Percentiles rank a stretch among this genome's conserved stretches.
phyloP scores from a whole-genome alignment of 2,113 vertebrate species.

The Syngnathoides biaculeatus region DNA sequence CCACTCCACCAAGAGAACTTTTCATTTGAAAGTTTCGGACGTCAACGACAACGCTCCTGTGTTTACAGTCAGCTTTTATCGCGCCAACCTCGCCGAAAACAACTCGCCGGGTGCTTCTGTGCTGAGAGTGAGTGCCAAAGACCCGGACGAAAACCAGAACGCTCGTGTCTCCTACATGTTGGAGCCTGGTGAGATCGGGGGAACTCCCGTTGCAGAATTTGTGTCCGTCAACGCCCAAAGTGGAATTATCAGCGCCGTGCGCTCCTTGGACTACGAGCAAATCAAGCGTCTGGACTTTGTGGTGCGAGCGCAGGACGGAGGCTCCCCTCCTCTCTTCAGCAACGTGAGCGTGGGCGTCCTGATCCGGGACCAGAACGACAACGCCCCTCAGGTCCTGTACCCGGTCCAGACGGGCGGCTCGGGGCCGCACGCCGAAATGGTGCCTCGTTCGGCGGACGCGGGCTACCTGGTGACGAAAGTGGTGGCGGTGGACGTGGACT shows the following conservation, averaged over 20 bases:
- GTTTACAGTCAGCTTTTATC: constrained; percentile 10
- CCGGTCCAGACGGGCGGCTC: no score
- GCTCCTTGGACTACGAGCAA: constrained; percentile 66
- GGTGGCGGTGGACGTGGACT: no score
- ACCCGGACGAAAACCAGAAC: constrained; percentile 43
- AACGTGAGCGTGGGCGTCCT: neutral
- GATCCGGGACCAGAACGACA: no score
- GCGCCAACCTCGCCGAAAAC: constrained; percentile 32
- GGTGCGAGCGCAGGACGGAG: constrained; percentile 36
- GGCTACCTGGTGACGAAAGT: no score
- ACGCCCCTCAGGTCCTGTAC: neutral
- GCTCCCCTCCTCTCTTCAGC: neutral
- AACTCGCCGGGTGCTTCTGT: constrained; percentile 25
- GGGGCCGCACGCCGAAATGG: no score
- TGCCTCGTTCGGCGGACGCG: no score
- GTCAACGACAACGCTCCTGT: constrained; percentile 40
- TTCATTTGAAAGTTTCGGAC: constrained; percentile 38
- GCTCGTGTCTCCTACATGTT: constrained; percentile 54
- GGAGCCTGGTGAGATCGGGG: constrained; percentile 34
- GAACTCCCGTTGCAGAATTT: constrained; percentile 30
- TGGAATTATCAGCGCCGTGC: constrained; percentile 39
- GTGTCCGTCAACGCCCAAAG: constrained; percentile 63
- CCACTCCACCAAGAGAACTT: constrained; percentile 7
- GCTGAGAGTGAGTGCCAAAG: constrained; percentile 15
- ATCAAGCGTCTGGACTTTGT: constrained; percentile 32